Evolutionary conservation across 2,113 vertebrate species (phyloP).

Genomic region (Ia io): DNA sequence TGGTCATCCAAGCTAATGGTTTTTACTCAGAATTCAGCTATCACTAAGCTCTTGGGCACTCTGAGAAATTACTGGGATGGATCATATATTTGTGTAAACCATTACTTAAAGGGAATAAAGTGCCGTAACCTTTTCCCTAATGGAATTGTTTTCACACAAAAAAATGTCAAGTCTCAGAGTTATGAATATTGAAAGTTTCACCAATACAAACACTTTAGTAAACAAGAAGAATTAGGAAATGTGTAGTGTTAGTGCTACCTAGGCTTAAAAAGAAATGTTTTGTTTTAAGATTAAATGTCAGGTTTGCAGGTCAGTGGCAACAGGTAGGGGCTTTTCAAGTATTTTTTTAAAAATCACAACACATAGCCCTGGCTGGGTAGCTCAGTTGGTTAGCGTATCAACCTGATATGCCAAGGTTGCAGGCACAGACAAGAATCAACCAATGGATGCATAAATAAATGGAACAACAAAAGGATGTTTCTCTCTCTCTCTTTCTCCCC

Average conservation of each 20-base stretch:
- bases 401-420: too few relatives aligned
- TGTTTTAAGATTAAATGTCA: not conserved
- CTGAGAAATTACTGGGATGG: not conserved
- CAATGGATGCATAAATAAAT: too few relatives aligned
- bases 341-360: not conserved
- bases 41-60: slow-evolving; percentile 4
- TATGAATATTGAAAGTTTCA: slow-evolving; percentile 19
- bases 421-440: too few relatives aligned
- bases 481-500: too few relatives aligned
- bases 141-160: slow-evolving; percentile 25
- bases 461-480: too few relatives aligned
- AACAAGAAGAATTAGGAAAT: not conserved
- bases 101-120: slow-evolving; percentile 4
- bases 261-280: not conserved
- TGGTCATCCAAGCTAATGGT: not conserved
- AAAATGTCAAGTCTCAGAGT: not conserved
- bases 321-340: not conserved
- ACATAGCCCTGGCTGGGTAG: not conserved
- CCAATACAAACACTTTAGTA: not conserved
- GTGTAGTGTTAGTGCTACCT: not conserved
- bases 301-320: not conserved
- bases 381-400: too few relatives aligned
- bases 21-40: slow-evolving; percentile 31
- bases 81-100: slow-evolving; percentile 32
- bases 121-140: not conserved